Base-by-base conservation (phyloP, 2,888 invertebrate genomes). In the Chloroclysta siterata region DNA sequence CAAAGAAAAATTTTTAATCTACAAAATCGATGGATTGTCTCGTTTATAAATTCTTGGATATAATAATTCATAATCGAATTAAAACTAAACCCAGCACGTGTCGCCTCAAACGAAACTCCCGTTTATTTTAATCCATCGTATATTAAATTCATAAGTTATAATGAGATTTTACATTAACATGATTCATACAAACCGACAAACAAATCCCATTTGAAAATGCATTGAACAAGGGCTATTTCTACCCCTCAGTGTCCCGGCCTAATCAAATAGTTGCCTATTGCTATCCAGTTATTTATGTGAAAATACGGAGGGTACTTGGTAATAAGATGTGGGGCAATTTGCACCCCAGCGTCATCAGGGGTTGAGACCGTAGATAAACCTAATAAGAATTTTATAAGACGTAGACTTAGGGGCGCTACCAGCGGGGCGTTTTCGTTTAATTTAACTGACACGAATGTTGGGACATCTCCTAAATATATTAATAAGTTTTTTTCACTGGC, bases 311-410 rank as follows among this genome's bases (percentile, higher is more conserved):
- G 74, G 78, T 67, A 64, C 64, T 71, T 62, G 65, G 72, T 70
- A 70, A 72, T 74, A 69, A 69, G 70, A 72, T 74, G 73, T 66
- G 74, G 75, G 75, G 78, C 70, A 76, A 72, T 78, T 79, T 72
- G 75, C 81, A 80, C 74, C 86, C 85, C 73, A 75, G 70, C 75
- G 77, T 83, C 81, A 81, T 80, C 79, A 72, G 77, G 75, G 65
- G 60, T 72, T 74, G 74, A 71, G 65, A 74, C 77, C 72, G 74
- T 74, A 80, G 83, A 84, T 82, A 84, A 79, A 76, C 78, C 85
- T 90, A 90, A 90, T 90, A 88, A 88, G 87, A 87, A 85, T 86
- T 90, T 89, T 86, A 89, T 89, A 87, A 87, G 85, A 78, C 61
- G 63, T 63, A 78, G 79, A 51, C 44, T 47, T 68, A n/a, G 52